Percentiles rank a stretch among this genome's conserved stretches.
Conservation (phyloP, 2,797 vertebrate species). For the Ctenopoma kingsleyae region DNA sequence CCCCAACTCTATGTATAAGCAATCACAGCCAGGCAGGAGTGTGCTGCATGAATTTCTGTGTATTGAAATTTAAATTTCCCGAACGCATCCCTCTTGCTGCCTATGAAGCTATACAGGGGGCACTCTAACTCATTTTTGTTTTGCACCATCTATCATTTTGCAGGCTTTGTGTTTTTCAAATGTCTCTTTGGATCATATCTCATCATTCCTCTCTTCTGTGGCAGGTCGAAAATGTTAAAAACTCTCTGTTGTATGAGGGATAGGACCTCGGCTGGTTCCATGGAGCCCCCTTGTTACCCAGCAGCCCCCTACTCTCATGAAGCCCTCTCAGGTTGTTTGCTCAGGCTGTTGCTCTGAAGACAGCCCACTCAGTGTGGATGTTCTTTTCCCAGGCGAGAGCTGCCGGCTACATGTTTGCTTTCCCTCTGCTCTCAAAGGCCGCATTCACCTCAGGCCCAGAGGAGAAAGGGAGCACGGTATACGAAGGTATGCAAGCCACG, state of each 20-base stretch:
- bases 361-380: conserved; percentile 75
- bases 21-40: background rate
- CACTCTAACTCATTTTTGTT: background rate
- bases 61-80: background rate
- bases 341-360: conserved; percentile 77
- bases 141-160: background rate
- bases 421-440: conserved; percentile 77
- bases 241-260: conserved; percentile 26
- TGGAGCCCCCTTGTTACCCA: conserved; percentile 44
- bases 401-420: conserved; percentile 78
- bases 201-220: conserved; percentile 1
- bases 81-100: background rate
- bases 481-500: conserved; percentile 60
- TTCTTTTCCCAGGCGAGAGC: conserved; percentile 82
- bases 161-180: background rate
- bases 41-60: background rate
- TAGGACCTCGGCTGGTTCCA: conserved; percentile 39
- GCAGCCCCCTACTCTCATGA: conserved; percentile 37
- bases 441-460: conserved; percentile 72
- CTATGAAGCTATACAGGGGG: background rate
- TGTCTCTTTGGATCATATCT: conserved; percentile 1
- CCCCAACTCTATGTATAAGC: background rate
- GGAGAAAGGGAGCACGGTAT: conserved; percentile 57
- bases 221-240: conserved; percentile 17
- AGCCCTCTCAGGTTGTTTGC: conserved; percentile 80